These are phyloP conservation scores for Elmis aenea DNA, from an alignment of 2,888 invertebrate species.

Conservation along the genomic window DNA sequence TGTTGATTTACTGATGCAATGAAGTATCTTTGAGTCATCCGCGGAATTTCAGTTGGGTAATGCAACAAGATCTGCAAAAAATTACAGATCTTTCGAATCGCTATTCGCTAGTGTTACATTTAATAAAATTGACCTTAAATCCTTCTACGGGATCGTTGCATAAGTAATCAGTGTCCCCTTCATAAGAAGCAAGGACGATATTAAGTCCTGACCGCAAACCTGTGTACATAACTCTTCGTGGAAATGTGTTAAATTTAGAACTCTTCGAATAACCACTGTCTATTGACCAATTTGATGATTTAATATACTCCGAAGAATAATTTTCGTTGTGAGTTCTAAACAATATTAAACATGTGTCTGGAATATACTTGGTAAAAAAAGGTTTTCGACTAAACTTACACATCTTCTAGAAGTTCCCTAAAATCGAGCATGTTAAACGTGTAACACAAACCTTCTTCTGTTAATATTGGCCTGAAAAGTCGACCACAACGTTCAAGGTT, in stretches of 20 bases:
- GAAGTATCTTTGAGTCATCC: constrained; percentile 65
- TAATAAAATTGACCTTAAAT: constrained; percentile 58
- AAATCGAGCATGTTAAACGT: too few species aligned
- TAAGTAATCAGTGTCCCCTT: constrained; percentile 61
- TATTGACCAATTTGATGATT: constrained; percentile 55
- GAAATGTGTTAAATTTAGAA: constrained; percentile 57
- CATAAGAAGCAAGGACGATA: constrained; percentile 55
- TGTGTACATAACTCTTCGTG: constrained; percentile 62
- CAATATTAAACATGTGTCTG: too few species aligned
- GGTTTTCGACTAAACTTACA: too few species aligned
- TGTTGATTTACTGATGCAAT: constrained; percentile 65
- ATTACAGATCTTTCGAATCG: too few species aligned
- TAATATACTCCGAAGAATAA: constrained; percentile 34
- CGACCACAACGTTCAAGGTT: too few species aligned
- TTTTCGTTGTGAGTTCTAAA: constrained; percentile 31
- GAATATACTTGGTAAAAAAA: too few species aligned
- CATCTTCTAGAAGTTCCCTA: too few species aligned
- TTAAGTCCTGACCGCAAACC: constrained; percentile 63
- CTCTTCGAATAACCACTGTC: constrained; percentile 57
- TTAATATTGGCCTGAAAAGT: too few species aligned
- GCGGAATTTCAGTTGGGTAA: constrained; percentile 64
- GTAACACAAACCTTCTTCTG: too few species aligned
- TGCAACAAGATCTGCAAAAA: constrained; percentile 57
- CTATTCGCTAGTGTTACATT: too few species aligned
- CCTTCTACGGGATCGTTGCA: constrained; percentile 71